Evolutionary conservation across 2,797 vertebrate species (phyloP).

Genomic region (Capromys pilorides): DNA sequence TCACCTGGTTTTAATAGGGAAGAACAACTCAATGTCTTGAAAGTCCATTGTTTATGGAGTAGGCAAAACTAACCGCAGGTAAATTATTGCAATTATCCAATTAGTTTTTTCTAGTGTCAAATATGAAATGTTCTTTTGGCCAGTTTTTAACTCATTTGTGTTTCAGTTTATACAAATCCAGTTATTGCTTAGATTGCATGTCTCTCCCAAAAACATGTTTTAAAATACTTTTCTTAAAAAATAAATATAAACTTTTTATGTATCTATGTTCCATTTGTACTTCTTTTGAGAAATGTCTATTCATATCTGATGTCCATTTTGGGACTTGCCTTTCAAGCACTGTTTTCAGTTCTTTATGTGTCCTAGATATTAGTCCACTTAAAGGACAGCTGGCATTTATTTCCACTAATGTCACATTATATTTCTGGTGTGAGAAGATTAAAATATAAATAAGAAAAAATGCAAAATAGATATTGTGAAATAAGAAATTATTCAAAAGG

Average conservation of each 20-base stretch:
- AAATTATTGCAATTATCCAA: neutral
- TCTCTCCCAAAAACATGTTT: neutral
- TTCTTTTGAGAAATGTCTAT: too few species aligned
- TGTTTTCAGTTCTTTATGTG: too few species aligned
- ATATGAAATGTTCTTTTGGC: neutral
- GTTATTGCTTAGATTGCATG: constrained; percentile 3
- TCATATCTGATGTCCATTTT: too few species aligned
- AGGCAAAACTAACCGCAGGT: constrained; percentile 12
- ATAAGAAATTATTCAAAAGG: too few species aligned
- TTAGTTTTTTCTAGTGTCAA: neutral
- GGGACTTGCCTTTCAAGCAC: too few species aligned
- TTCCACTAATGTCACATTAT: too few species aligned
- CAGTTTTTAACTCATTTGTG: neutral
- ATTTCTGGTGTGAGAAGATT: too few species aligned
- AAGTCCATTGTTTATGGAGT: neutral
- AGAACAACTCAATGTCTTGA: neutral
- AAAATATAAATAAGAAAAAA: too few species aligned
- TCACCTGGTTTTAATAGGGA: neutral
- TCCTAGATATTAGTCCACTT: too few species aligned
- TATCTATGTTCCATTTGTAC: too few species aligned
- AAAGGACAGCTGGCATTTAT: too few species aligned
- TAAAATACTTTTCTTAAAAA: constrained; percentile 51
- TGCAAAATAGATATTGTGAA: too few species aligned
- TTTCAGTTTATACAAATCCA: constrained; percentile 46
- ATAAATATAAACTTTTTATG: neutral